Percentiles rank a stretch among this genome's conserved stretches.
Evolutionary conservation across 2,888 invertebrate species (phyloP).

Genomic region (Platypus cylindrus): DNA sequence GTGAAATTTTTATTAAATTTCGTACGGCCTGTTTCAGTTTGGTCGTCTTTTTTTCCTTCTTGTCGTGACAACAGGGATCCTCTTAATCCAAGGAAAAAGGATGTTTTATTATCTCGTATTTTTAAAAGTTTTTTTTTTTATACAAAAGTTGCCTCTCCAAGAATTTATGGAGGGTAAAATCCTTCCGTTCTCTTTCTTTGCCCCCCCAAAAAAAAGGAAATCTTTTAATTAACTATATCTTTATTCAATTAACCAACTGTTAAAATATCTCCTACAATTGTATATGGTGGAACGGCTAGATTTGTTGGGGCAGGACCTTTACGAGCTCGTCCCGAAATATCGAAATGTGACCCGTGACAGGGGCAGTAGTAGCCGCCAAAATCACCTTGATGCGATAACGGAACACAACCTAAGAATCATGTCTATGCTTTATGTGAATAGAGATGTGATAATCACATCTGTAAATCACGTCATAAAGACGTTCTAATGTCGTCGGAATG

Average conservation of each 20-base stretch:
- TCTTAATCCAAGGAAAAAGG: too few species aligned
- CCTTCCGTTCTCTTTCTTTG: too few species aligned
- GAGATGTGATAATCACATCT: background rate
- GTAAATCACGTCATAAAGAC: background rate
- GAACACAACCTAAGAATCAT: conserved; percentile 50
- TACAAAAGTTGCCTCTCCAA: too few species aligned
- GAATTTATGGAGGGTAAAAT: too few species aligned
- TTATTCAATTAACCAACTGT: conserved; percentile 44
- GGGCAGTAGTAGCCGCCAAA: conserved; percentile 67
- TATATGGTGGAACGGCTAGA: conserved; percentile 54
- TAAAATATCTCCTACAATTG: conserved; percentile 41
- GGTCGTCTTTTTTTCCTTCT: too few species aligned
- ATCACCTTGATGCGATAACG: conserved; percentile 56
- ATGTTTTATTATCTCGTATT: too few species aligned
- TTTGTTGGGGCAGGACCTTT: conserved; percentile 67
- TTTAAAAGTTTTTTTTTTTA: too few species aligned
- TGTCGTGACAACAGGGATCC: too few species aligned
- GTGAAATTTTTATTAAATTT: too few species aligned
- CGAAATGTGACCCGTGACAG: conserved; percentile 75
- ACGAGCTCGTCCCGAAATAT: conserved; percentile 58
- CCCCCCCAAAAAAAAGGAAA: too few species aligned
- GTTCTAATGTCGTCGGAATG: background rate
- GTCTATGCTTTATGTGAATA: background rate
- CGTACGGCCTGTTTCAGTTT: too few species aligned
- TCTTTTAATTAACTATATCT: too few species aligned